Percentiles rank a stretch among this genome's conserved stretches.
Conservation (phyloP, 2,113 vertebrate genomes). For the Bos javanicus region DNA sequence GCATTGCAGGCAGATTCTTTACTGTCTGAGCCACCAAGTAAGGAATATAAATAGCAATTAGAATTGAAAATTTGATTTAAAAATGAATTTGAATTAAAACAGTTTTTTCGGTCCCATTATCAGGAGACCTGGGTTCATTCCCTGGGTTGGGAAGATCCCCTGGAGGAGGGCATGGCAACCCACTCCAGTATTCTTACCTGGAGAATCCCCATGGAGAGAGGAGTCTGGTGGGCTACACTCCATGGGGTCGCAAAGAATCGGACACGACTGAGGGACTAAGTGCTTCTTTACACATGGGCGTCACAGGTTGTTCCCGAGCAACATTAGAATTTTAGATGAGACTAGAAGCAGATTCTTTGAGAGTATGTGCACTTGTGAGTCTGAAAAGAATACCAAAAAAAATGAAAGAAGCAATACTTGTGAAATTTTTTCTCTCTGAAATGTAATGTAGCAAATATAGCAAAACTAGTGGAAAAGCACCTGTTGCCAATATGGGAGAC, state of each 20-base stretch:
- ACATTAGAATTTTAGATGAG: constrained; percentile 12
- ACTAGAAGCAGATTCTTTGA: not conserved
- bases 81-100: not conserved
- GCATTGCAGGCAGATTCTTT: not conserved
- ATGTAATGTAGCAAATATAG: not conserved
- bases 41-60: not conserved
- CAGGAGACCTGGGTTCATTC: not conserved
- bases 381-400: not conserved
- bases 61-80: not conserved
- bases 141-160: not conserved
- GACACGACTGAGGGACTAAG: not conserved
- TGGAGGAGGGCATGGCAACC: not conserved
- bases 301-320: not conserved
- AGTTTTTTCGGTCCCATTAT: not conserved
- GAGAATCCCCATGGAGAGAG: not conserved
- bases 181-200: not conserved
- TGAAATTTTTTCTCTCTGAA: not conserved
- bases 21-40: not conserved
- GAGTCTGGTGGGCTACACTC: not conserved
- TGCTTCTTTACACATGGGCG: accelerated
- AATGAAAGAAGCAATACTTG: not conserved
- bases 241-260: accelerated
- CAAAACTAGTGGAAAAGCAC: not conserved
- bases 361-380: not conserved
- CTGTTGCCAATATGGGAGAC: not conserved